Conservation (phyloP, 2,797 vertebrate species). For the Acrossocheilus wenchowensis region DNA sequence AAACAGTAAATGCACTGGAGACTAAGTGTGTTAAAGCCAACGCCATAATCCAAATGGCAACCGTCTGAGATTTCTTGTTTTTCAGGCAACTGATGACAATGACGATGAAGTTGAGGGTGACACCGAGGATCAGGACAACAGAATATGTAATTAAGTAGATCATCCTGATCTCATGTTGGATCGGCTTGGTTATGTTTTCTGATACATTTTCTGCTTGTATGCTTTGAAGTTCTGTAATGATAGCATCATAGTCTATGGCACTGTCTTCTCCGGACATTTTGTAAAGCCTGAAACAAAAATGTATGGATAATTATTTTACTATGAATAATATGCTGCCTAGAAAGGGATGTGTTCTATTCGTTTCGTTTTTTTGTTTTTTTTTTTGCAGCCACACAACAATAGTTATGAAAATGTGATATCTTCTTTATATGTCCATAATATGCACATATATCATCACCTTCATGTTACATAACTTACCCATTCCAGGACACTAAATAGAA, state of each 20-base stretch:
- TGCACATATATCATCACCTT: no score
- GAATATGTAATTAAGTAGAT: conserved; percentile 69
- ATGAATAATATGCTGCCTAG: neutral
- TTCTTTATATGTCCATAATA: no score
- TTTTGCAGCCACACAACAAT: neutral
- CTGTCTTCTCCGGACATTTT: neutral
- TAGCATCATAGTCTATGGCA: neutral
- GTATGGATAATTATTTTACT: neutral
- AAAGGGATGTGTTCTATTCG: neutral
- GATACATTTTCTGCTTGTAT: no score
- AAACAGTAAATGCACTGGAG: conserved; percentile 78
- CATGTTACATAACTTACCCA: neutral
- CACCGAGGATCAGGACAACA: conserved; percentile 73
- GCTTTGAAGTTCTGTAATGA: rapidly evolving
- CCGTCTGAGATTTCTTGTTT: conserved; percentile 5
- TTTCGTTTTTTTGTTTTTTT: neutral
- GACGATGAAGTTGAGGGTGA: conserved; percentile 77
- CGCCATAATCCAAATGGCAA: conserved; percentile 80
- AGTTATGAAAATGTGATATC: no score
- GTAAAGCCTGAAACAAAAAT: conserved; percentile 1
- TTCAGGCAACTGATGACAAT: conserved; percentile 62
- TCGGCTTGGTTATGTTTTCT: rapidly evolving
- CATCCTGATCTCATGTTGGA: conserved; percentile 6
- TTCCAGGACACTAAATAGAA: neutral
- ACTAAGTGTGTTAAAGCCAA: conserved; percentile 79